phyloP scores from a whole-genome alignment of 2,113 vertebrate species.

The Oxyruncus cristatus region DNA sequence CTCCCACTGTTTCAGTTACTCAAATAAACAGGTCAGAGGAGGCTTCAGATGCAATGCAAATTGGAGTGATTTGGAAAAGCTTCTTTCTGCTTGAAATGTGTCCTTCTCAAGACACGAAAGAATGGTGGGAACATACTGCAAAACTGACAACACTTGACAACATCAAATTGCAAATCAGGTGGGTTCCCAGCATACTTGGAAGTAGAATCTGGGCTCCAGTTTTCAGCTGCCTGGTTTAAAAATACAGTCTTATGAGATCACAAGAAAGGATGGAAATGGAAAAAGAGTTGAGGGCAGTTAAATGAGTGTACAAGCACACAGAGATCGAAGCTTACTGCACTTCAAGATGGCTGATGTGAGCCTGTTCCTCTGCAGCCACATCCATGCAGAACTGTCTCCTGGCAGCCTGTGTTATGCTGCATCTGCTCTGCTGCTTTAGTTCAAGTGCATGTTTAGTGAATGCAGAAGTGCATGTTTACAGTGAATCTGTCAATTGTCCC shows the following conservation, averaged over 20 bases:
- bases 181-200: not conserved
- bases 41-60: not conserved
- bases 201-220: not conserved
- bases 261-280: not conserved
- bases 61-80: not conserved
- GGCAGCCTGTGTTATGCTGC: not conserved
- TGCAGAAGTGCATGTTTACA: not conserved
- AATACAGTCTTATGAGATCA: not conserved
- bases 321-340: not conserved
- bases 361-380: not conserved
- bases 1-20: not conserved
- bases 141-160: not conserved
- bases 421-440: not conserved
- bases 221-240: not conserved
- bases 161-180: not conserved
- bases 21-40: not conserved
- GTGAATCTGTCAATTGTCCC: not conserved
- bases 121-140: not conserved
- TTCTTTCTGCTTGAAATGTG: not conserved
- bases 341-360: not conserved
- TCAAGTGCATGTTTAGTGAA: too few relatives aligned
- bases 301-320: not conserved
- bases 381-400: not conserved
- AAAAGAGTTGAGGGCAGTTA: not conserved
- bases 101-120: not conserved